phyloP scores from a whole-genome alignment of 1,140 invertebrate genomes.

The Bombyx mori region ASM3026992v2 NC_085123.1:4180501-4181000 shows the following conservation, averaged over 20 bases:
- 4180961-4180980: conserved; percentile 76
- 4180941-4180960: conserved; percentile 75
- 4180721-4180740: conserved; percentile 74
- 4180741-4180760: conserved; percentile 88
- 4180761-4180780: conserved; percentile 94
- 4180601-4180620: conserved; percentile 65
- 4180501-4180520: conserved; percentile 51
- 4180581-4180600: conserved; percentile 65
- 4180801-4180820: conserved; percentile 80
- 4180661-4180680: conserved; percentile 38
- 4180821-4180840: conserved; percentile 82
- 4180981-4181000: conserved; percentile 84
- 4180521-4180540: conserved; percentile 51
- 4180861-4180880: conserved; percentile 87
- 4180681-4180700: conserved; percentile 39
- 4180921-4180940: conserved; percentile 89
- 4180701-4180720: conserved; percentile 36
- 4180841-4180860: conserved; percentile 92
- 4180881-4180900: conserved; percentile 86
- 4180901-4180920: conserved; percentile 96
- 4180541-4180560: conserved; percentile 54
- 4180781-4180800: conserved; percentile 87
- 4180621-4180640: conserved; percentile 32
- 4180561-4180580: conserved; percentile 67
- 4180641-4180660: conserved; percentile 14